Base-by-base conservation (phyloP, 2,888 invertebrate species). In the Meganola albula region DNA sequence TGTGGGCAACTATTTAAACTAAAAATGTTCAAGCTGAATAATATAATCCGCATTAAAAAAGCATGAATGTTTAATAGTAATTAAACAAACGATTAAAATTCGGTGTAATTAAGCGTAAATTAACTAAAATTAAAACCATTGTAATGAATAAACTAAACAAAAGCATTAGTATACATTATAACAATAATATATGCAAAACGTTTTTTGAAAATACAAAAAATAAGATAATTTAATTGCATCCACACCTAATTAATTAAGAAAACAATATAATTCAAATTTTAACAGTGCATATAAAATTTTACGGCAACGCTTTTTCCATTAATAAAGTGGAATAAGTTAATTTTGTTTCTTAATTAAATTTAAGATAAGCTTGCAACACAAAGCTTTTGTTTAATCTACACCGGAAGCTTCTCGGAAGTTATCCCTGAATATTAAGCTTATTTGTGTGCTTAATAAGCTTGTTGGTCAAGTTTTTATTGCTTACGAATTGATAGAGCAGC, bases 351-450 rank as follows among this genome's bases (percentile, higher is more conserved):
- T 82, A 79, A 83, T 83, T 80, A 78, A 79, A 79, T 77, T 79
- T 74, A 77, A 78, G 80, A 84, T 83, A 80, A 72, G 50, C 52
- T 62, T 59, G 70, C 68, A 71, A 72, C 73, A 79, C 71, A 73
- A 74, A 74, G 59, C 63, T 64, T 67, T 69, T 62, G 63, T n/a
- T n/a, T 73, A 74, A 78, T 77, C 76, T 75, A 71, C 60, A 43
- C 74, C 76, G 79, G 80, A 82, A 78, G 62, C 67, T 63, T 53
- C 60, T 72, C 77, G 74, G 79, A 75, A 80, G 79, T 74, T 64
- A 62, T 62, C 64, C 65, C 7, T 2, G 10, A 13, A n/a, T 18
- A 6, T 10, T 5, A 16, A 16, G 16, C 6, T 16, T 16, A 6
- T 16, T 16, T 16, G 16, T 16, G 4, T 16, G 16, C 16, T 16